phyloP scores from a whole-genome alignment of 2,797 vertebrate genomes.

The Chaunax sp. region DNA sequence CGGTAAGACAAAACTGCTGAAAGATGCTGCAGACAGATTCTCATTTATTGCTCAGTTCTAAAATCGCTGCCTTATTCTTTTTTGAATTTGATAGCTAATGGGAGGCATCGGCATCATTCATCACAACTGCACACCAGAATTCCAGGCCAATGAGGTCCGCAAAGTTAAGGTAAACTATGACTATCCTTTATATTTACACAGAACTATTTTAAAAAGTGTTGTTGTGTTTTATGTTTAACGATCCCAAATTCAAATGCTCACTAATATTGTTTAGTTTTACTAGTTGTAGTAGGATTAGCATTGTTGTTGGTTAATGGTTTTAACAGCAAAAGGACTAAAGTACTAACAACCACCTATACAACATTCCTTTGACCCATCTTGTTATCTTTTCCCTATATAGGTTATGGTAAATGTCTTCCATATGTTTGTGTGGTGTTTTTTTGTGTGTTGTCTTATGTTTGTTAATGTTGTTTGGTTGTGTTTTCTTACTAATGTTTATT shows the following conservation, averaged over 20 bases:
- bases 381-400: conserved; percentile 46
- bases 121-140: conserved; percentile 96
- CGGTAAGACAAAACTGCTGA: conserved; percentile 79
- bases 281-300: background rate
- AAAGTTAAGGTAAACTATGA: conserved; percentile 89
- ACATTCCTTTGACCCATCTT: too few relatives aligned
- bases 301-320: background rate
- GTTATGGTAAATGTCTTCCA: conserved; percentile 43
- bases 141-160: conserved; percentile 94
- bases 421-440: conserved; percentile 1
- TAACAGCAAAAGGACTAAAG: background rate
- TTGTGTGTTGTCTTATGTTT: background rate
- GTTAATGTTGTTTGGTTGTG: background rate
- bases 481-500: background rate
- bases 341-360: too few relatives aligned
- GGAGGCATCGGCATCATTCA: conserved; percentile 96
- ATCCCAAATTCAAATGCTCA: background rate
- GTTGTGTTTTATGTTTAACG: too few relatives aligned
- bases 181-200: background rate
- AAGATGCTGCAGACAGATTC: too few relatives aligned
- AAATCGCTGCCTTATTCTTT: background rate
- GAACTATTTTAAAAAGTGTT: too few relatives aligned
- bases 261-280: background rate
- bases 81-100: conserved; percentile 84
- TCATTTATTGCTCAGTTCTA: background rate